Percentiles rank a stretch among this genome's conserved stretches.
These are phyloP conservation scores for Lucilia sericata DNA, from an alignment of 1,140 invertebrate species.

Conservation along the genomic window DNA sequence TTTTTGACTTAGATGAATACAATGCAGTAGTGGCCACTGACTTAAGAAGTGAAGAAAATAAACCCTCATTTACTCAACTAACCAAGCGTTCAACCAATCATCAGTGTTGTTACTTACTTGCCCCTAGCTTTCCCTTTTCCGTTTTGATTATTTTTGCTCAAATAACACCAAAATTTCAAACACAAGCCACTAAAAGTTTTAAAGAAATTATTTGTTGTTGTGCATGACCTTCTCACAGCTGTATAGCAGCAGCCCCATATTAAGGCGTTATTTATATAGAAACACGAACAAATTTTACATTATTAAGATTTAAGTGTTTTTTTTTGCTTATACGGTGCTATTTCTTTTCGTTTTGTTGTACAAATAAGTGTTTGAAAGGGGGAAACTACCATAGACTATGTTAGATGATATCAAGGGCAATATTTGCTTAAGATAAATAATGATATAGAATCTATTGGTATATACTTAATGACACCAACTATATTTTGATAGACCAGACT, in stretches of 20 bases:
- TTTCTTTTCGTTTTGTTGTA: background rate
- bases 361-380: background rate
- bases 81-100: background rate
- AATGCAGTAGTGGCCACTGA: too few relatives aligned
- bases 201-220: background rate
- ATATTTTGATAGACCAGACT: too few relatives aligned
- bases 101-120: background rate
- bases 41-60: too few relatives aligned
- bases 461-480: too few relatives aligned
- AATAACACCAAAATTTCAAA: background rate
- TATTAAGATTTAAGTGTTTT: constrained; percentile 40
- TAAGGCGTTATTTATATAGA: background rate
- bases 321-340: background rate
- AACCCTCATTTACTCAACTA: too few relatives aligned
- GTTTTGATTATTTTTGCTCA: background rate
- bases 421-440: too few relatives aligned
- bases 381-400: background rate
- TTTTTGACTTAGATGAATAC: background rate
- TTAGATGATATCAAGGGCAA: too few relatives aligned
- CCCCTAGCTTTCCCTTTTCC: background rate
- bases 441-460: too few relatives aligned
- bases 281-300: background rate
- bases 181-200: constrained; percentile 31
- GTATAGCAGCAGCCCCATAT: background rate
- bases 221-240: background rate